These are phyloP conservation scores for Thunnus albacares DNA, from an alignment of 2,797 vertebrate genomes.

Conservation along the genomic window DNA sequence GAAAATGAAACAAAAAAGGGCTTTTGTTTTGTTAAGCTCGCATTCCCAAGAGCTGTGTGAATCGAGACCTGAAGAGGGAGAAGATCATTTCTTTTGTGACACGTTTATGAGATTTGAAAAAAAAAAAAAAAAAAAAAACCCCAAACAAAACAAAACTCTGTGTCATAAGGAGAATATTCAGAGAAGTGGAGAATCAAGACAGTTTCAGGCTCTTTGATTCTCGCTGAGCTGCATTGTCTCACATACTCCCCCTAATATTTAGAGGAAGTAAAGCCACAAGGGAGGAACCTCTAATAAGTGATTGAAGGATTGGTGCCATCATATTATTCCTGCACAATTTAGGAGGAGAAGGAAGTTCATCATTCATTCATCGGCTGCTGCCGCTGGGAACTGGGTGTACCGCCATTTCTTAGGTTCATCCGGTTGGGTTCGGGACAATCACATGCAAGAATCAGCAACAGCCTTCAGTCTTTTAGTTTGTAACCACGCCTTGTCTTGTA, in stretches of 20 bases:
- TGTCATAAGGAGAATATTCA: constrained; percentile 50
- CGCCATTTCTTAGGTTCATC: constrained; percentile 35
- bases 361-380: constrained; percentile 65
- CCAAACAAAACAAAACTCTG: constrained; percentile 29
- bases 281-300: constrained; percentile 67
- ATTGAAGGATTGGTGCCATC: constrained; percentile 80
- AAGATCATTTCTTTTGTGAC: constrained; percentile 42
- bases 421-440: constrained; percentile 33
- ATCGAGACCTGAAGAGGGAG: constrained; percentile 27
- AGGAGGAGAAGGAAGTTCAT: constrained; percentile 74
- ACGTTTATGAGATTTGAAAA: constrained; percentile 38
- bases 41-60: constrained; percentile 29
- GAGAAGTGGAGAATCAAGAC: constrained; percentile 37
- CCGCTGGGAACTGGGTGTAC: constrained; percentile 35
- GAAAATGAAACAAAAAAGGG: constrained; percentile 24
- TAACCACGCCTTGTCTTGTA: background rate
- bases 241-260: constrained; percentile 34
- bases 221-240: constrained; percentile 30
- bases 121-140: constrained; percentile 18
- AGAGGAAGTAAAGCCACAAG: constrained; percentile 50
- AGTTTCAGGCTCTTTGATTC: constrained; percentile 42
- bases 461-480: constrained; percentile 23
- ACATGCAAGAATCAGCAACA: constrained; percentile 58
- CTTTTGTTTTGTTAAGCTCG: constrained; percentile 51
- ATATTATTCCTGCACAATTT: constrained; percentile 54